Percentiles rank a stretch among this genome's conserved stretches.
phyloP scores from a whole-genome alignment of 2,888 invertebrate species.

The Crematogaster levior region DNA sequence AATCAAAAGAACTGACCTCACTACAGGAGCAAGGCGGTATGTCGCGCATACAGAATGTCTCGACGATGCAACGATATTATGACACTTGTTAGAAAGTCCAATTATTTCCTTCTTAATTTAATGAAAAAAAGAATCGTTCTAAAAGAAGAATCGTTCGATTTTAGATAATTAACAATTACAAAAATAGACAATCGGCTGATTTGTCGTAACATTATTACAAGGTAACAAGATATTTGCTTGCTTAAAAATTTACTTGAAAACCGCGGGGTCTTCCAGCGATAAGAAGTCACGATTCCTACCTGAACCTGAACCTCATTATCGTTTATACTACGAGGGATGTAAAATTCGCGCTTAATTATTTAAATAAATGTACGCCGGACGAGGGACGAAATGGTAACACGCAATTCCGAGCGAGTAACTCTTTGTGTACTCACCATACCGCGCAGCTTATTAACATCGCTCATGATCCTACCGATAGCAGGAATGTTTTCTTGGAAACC shows the following conservation, averaged over 20 bases:
- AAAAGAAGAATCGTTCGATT: not conserved
- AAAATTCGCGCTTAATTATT: constrained; percentile 82
- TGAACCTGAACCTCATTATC: constrained; percentile 25
- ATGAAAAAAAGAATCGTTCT: too few relatives aligned
- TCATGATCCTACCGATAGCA: constrained; percentile 88
- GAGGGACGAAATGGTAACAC: constrained; percentile 82
- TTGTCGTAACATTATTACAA: not conserved
- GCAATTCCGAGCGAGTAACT: constrained; percentile 75
- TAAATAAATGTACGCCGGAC: constrained; percentile 82
- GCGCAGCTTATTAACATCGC: constrained; percentile 76
- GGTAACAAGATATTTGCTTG: not conserved
- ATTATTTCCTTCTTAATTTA: not conserved
- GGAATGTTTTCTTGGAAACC: constrained; percentile 68
- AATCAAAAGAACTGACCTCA: constrained; percentile 47
- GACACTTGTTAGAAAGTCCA: not conserved
- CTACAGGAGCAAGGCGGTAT: constrained; percentile 19
- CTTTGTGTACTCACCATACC: constrained; percentile 70
- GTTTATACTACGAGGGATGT: constrained; percentile 28
- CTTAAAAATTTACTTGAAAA: constrained; percentile 10
- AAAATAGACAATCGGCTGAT: not conserved
- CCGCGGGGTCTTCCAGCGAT: not conserved
- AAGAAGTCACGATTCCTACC: constrained; percentile 15
- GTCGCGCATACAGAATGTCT: constrained; percentile 22
- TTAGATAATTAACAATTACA: not conserved
- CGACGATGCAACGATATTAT: not conserved